Percentiles rank a stretch among this genome's conserved stretches.
Evolutionary conservation across 2,888 invertebrate species (phyloP).

Genomic region (Platynereis dumerilii): DNA sequence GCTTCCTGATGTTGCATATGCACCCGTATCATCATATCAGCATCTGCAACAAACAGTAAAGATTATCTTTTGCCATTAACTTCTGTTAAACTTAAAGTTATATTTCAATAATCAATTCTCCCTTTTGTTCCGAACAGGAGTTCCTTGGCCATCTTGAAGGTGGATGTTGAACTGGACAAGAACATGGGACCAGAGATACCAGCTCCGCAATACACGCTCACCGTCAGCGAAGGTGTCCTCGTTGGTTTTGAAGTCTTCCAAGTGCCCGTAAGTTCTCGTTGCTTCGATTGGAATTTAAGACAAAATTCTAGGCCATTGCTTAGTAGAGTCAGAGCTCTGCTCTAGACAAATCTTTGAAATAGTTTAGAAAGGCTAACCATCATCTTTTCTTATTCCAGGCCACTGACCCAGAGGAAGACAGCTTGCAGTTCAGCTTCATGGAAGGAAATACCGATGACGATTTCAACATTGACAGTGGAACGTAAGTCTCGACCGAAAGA

Average conservation of each 20-base stretch:
- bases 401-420: conserved; percentile 41
- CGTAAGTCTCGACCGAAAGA: conserved; percentile 18
- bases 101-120: background rate
- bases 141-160: conserved; percentile 36
- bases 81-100: background rate
- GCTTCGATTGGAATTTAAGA: too few relatives aligned
- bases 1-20: too few relatives aligned
- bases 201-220: conserved; percentile 41
- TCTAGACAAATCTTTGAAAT: background rate
- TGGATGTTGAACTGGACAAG: conserved; percentile 40
- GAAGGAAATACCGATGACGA: conserved; percentile 33
- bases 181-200: conserved; percentile 45
- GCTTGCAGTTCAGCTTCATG: conserved; percentile 34
- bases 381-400: conserved; percentile 38
- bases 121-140: conserved; percentile 30
- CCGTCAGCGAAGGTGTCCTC: conserved; percentile 51
- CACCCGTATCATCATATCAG: too few relatives aligned
- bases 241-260: conserved; percentile 41
- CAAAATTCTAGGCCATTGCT: too few relatives aligned
- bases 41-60: conserved; percentile 1
- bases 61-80: background rate
- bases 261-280: conserved; percentile 43
- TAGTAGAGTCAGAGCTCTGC: too few relatives aligned
- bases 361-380: background rate
- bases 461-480: conserved; percentile 28